A percentile compares a stretch with the other conserved stretches of the same genome.
These are phyloP conservation scores for Adelosebastes latens DNA, from an alignment of 2,797 vertebrate genomes.

Conservation along the genomic window DNA sequence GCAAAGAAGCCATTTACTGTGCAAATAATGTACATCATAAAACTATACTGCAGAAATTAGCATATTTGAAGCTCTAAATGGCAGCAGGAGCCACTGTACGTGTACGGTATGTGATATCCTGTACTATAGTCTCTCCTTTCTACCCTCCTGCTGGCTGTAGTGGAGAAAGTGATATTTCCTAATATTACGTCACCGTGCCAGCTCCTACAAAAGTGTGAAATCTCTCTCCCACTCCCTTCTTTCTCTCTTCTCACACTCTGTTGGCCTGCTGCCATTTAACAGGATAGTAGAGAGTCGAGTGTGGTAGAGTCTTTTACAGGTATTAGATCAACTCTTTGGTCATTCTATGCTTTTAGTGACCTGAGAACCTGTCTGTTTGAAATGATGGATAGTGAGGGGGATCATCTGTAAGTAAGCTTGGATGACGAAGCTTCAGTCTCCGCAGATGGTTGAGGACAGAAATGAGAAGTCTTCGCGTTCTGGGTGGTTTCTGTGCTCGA, in stretches of 20 bases:
- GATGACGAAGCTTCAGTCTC: neutral
- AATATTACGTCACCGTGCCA: slow-evolving; percentile 50
- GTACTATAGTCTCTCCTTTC: neutral
- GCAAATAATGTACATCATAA: slow-evolving; percentile 39
- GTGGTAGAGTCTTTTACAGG: slow-evolving; percentile 6
- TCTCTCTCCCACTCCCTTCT: slow-evolving; percentile 26
- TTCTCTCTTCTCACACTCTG: neutral
- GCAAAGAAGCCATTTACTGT: slow-evolving; percentile 5
- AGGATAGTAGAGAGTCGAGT: slow-evolving; percentile 6
- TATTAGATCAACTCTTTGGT: slow-evolving; percentile 16
- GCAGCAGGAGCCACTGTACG: neutral
- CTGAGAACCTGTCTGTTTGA: neutral
- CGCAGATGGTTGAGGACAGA: neutral
- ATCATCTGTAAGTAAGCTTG: neutral
- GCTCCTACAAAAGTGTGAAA: slow-evolving; percentile 55
- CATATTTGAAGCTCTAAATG: slow-evolving; percentile 27
- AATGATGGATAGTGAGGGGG: neutral
- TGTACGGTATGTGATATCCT: neutral
- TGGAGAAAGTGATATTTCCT: slow-evolving; percentile 47
- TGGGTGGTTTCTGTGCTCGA: neutral
- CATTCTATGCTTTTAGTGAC: neutral
- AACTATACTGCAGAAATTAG: slow-evolving; percentile 41
- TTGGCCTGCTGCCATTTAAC: slow-evolving; percentile 26
- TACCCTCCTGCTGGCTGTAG: slow-evolving; percentile 32
- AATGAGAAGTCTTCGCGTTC: neutral